Conservation (phyloP, 2,113 vertebrate genomes). For the Anolis carolinensis region DNA sequence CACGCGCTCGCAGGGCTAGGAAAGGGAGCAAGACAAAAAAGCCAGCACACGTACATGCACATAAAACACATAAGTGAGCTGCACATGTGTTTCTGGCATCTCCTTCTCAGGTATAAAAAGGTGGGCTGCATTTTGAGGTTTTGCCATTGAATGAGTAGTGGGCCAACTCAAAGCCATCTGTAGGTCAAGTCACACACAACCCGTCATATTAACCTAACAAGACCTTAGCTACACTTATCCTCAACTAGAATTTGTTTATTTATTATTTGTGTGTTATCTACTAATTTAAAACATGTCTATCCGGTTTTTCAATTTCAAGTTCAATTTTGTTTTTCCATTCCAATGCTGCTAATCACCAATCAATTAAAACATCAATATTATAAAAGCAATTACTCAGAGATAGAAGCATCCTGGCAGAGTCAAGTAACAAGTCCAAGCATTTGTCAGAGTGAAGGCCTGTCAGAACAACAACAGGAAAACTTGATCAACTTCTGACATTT, state of each 20-base stretch:
- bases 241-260: not conserved
- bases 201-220: not conserved
- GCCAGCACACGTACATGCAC: not conserved
- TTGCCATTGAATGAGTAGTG: not conserved
- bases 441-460: not conserved
- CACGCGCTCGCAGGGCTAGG: no score
- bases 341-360: not conserved
- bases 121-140: not conserved
- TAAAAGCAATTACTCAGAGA: not conserved
- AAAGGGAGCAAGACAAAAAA: not conserved
- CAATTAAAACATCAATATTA: not conserved
- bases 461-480: not conserved
- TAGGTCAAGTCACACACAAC: not conserved
- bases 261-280: not conserved
- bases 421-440: not conserved
- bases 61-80: not conserved
- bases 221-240: not conserved
- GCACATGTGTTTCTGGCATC: not conserved
- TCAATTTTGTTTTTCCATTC: not conserved
- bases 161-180: not conserved
- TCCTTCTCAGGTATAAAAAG: not conserved
- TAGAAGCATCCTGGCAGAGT: not conserved
- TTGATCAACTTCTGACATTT: no score
- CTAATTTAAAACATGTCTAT: not conserved
- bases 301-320: not conserved